Percentiles rank a stretch among this genome's conserved stretches.
phyloP scores from a whole-genome alignment of 2,888 invertebrate genomes.

The Lamproptera curius region DNA sequence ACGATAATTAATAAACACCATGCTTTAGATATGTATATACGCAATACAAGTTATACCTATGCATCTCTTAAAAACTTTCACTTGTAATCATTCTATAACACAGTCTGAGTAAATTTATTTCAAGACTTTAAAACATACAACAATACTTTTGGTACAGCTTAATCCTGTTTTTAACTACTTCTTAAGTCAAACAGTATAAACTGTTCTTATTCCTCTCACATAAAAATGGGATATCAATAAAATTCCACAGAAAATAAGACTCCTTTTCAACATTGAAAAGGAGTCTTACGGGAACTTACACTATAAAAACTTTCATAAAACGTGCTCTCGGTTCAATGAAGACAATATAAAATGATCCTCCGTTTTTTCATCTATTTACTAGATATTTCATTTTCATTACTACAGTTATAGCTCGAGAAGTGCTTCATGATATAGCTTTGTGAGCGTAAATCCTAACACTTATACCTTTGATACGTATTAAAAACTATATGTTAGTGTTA shows the following conservation, averaged over 20 bases:
- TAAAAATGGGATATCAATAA: not conserved
- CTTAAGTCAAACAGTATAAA: not conserved
- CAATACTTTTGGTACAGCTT: not conserved
- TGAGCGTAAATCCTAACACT: too few relatives aligned
- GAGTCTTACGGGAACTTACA: not conserved
- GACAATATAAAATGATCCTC: slow-evolving; percentile 3
- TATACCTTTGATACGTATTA: too few relatives aligned
- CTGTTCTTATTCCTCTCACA: not conserved
- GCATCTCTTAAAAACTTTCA: too few relatives aligned
- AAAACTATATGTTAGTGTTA: too few relatives aligned
- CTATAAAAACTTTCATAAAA: not conserved
- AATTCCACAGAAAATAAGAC: too few relatives aligned
- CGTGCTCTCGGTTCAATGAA: slow-evolving; percentile 2
- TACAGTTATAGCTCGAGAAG: too few relatives aligned
- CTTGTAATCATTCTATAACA: too few relatives aligned
- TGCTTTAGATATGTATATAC: too few relatives aligned
- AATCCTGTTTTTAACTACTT: not conserved
- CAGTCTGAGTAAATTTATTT: not conserved
- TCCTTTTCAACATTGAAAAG: not conserved
- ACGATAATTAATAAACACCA: too few relatives aligned
- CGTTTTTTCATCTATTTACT: not conserved
- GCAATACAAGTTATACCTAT: too few relatives aligned
- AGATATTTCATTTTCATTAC: too few relatives aligned
- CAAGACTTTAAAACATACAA: not conserved
- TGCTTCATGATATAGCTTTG: too few relatives aligned